These are phyloP conservation scores for Anser cygnoides DNA, from an alignment of 2,113 vertebrate genomes.

Conservation along the genomic window DNA sequence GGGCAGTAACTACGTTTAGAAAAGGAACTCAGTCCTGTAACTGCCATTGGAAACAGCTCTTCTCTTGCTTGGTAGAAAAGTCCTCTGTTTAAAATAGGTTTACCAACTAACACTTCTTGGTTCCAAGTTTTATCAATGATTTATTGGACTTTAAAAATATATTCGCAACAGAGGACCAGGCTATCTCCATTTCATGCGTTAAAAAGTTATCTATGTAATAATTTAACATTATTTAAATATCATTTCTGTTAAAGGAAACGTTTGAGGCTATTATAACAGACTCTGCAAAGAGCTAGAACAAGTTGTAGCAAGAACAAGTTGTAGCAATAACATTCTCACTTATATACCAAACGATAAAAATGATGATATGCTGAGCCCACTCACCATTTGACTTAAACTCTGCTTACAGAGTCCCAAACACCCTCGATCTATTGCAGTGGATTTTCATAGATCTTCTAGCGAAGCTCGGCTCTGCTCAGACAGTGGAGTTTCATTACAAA, in stretches of 20 bases:
- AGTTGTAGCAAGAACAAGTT: background rate
- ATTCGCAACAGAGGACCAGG: background rate
- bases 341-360: background rate
- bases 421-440: background rate
- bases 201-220: background rate
- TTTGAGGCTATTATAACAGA: background rate
- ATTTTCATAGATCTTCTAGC: background rate
- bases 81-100: background rate
- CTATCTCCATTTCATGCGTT: background rate
- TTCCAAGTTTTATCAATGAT: background rate
- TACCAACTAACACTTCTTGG: background rate
- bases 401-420: background rate
- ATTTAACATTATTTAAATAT: background rate
- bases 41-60: background rate
- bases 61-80: background rate
- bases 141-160: background rate
- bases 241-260: background rate
- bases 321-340: background rate
- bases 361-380: accelerated
- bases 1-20: background rate
- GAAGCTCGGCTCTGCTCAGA: slow-evolving; percentile 4
- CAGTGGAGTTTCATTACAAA: slow-evolving; percentile 29
- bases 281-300: background rate
- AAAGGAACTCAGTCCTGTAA: background rate
- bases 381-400: background rate